These are phyloP conservation scores for Ctenoplectra terminalis DNA, from an alignment of 1,140 invertebrate species.

Conservation along the genomic window DNA sequence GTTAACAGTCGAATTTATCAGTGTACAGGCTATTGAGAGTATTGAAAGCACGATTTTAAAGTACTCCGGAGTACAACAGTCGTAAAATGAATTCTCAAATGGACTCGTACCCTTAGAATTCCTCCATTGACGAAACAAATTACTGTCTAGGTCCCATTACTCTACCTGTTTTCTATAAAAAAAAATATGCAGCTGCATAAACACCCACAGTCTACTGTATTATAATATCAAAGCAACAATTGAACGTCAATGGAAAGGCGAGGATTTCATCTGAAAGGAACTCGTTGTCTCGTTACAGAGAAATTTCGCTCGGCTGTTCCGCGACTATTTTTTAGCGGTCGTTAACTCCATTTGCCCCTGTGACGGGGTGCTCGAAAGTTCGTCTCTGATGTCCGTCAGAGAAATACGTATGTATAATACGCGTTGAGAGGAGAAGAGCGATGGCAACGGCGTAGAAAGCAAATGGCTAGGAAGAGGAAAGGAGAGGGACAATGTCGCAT, in stretches of 20 bases:
- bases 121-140: too few species aligned
- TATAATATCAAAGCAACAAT: not conserved
- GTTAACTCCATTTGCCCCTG: slow-evolving; percentile 51
- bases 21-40: too few species aligned
- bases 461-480: slow-evolving; percentile 8
- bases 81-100: too few species aligned
- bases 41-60: too few species aligned
- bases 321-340: slow-evolving; percentile 37
- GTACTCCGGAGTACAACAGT: too few species aligned
- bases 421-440: not conserved
- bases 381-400: slow-evolving; percentile 49
- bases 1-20: too few species aligned
- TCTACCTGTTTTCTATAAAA: too few species aligned
- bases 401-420: slow-evolving; percentile 8
- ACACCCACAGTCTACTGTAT: too few species aligned
- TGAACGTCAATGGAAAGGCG: not conserved
- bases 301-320: not conserved
- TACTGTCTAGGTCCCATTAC: too few species aligned
- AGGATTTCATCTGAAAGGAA: not conserved
- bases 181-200: too few species aligned
- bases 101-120: too few species aligned
- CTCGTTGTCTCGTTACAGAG: not conserved
- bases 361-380: slow-evolving; percentile 25
- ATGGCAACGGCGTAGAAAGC: slow-evolving; percentile 4
- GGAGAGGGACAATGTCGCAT: slow-evolving; percentile 32